A percentile compares a stretch with the other conserved stretches of the same genome.
phyloP scores from a whole-genome alignment of 1,140 invertebrate genomes.

The Gonioctena quinquepunctata region DNA sequence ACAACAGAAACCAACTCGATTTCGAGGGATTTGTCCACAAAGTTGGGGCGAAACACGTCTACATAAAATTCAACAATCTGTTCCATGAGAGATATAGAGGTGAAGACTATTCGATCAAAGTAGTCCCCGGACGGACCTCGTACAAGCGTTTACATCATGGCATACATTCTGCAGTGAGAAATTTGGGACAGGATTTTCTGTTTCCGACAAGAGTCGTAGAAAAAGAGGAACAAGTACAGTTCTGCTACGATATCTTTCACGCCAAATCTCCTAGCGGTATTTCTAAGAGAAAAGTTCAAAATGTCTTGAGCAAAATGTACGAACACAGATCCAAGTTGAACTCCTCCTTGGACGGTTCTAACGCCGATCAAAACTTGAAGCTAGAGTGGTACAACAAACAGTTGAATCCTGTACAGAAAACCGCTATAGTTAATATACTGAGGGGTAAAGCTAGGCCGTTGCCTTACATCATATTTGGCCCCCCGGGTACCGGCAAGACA shows the following conservation, averaged over 20 bases:
- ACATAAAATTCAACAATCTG: conserved; percentile 46
- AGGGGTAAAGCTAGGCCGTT: conserved; percentile 61
- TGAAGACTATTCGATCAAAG: conserved; percentile 49
- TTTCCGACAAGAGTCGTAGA: conserved; percentile 45
- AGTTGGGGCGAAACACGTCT: conserved; percentile 47
- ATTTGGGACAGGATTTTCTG: conserved; percentile 42
- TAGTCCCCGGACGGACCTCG: conserved; percentile 31
- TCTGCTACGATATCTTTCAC: conserved; percentile 4
- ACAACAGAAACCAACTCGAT: conserved; percentile 47
- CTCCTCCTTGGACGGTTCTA: background rate
- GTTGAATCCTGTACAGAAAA: conserved; percentile 69
- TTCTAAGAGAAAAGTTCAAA: conserved; percentile 7
- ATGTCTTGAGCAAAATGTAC: background rate
- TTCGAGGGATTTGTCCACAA: conserved; percentile 50
- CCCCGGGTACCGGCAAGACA: conserved; percentile 83
- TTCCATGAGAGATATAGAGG: conserved; percentile 51
- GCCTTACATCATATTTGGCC: conserved; percentile 79
- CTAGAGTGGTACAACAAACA: conserved; percentile 63
- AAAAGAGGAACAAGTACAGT: conserved; percentile 41
- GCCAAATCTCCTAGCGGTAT: background rate
- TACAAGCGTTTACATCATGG: conserved; percentile 46
- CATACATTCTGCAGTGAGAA: conserved; percentile 37
- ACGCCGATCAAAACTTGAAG: background rate
- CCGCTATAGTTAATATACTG: conserved; percentile 69
- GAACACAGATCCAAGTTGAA: background rate